These are phyloP conservation scores for Agapornis roseicollis DNA, from an alignment of 2,113 vertebrate genomes.

Conservation along the genomic window DNA sequence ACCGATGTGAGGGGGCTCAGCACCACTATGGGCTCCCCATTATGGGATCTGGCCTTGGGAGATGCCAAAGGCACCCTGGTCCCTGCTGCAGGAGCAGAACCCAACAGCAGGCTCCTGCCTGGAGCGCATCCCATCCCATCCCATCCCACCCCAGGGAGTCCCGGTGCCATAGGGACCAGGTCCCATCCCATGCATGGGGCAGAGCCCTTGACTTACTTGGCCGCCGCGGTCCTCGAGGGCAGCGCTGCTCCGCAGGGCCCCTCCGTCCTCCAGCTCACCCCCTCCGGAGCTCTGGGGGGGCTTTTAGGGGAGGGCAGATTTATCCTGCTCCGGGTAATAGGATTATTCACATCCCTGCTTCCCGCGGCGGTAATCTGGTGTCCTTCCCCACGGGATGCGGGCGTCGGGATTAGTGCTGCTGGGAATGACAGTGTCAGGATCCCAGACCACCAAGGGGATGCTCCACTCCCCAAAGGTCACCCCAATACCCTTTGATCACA, in stretches of 20 bases:
- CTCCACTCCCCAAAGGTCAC: rapidly evolving
- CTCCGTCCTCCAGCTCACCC: background rate
- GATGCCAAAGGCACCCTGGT: background rate
- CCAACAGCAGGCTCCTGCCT: background rate
- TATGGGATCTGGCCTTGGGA: background rate
- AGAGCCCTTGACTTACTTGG: background rate
- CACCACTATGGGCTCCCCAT: background rate
- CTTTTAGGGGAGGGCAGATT: conserved; percentile 46
- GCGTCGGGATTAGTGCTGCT: background rate
- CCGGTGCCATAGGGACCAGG: rapidly evolving
- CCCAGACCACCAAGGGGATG: background rate
- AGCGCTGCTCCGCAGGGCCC: background rate
- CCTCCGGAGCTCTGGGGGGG: background rate
- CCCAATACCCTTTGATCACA: rapidly evolving
- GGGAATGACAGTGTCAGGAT: rapidly evolving
- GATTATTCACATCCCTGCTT: conserved; percentile 82
- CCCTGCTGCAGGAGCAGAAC: rapidly evolving
- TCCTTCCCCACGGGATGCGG: background rate
- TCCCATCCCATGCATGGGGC: rapidly evolving
- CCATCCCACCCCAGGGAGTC: background rate
- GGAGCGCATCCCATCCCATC: too few species aligned
- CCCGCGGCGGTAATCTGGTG: conserved; percentile 30
- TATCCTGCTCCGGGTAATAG: conserved; percentile 75
- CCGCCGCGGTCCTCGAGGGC: rapidly evolving
- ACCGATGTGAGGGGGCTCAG: background rate